Percentiles rank a stretch among this genome's conserved stretches.
phyloP scores from a whole-genome alignment of 2,797 vertebrate genomes.

The Jordanella pulchra region DNA sequence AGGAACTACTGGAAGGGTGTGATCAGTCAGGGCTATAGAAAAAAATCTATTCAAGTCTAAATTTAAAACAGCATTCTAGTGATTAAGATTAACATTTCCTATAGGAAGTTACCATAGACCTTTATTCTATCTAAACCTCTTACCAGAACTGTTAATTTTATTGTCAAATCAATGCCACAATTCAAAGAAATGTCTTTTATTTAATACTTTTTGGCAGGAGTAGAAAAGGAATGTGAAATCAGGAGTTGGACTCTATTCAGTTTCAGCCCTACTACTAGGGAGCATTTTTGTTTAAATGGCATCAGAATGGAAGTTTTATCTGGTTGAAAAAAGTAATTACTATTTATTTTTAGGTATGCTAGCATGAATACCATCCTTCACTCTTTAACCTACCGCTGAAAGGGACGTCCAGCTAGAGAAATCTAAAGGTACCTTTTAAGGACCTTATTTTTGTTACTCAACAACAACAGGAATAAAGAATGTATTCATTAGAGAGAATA shows the following conservation, averaged over 20 bases:
- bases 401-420: constrained; percentile 11
- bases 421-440: not conserved
- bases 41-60: no score
- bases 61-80: no score
- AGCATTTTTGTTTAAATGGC: no score
- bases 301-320: not conserved
- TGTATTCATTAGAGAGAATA: no score
- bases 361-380: not conserved
- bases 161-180: not conserved
- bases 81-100: no score
- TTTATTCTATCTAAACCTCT: no score
- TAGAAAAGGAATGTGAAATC: not conserved
- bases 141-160: not conserved
- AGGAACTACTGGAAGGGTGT: not conserved
- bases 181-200: not conserved
- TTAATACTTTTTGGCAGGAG: not conserved
- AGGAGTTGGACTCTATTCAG: not conserved
- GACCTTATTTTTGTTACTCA: no score
- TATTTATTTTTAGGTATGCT: not conserved
- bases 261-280: no score
- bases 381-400: not conserved
- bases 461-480: no score
- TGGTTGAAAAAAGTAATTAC: not conserved
- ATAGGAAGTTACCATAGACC: no score
- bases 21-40: not conserved